Percentiles rank a stretch among this genome's conserved stretches.
Evolutionary conservation across 1,140 invertebrate species (phyloP).

Genomic region (Ceratina japonica): DNA sequence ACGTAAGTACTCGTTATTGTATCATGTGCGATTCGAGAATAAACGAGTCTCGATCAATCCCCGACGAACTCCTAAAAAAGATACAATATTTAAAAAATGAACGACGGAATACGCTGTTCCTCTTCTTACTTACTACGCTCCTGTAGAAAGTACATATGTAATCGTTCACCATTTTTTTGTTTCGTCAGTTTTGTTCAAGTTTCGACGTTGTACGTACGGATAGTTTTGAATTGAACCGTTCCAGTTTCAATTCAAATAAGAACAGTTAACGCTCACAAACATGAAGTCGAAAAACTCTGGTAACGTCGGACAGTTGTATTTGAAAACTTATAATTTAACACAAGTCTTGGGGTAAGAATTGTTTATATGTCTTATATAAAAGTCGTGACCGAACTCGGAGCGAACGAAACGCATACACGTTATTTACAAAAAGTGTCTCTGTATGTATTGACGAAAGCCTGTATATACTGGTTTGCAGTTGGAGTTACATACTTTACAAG

Average conservation of each 20-base stretch:
- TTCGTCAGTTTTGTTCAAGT: not conserved
- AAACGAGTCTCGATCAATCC: no score
- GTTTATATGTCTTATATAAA: constrained; percentile 2
- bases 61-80: not conserved
- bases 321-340: constrained; percentile 73
- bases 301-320: constrained; percentile 68
- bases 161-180: not conserved
- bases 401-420: not conserved
- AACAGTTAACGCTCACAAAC: constrained; percentile 41
- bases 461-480: constrained; percentile 82
- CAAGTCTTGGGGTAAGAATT: constrained; percentile 75
- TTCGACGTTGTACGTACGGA: no score
- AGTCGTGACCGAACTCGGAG: not conserved
- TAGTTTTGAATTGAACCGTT: no score
- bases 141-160: constrained; percentile 20
- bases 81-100: not conserved
- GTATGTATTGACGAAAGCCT: not conserved
- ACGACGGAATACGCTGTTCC: no score
- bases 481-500: constrained; percentile 86
- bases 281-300: constrained; percentile 67
- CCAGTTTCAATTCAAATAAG: not conserved
- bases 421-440: not conserved
- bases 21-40: no score
- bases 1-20: no score
- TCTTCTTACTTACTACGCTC: not conserved